phyloP scores from a whole-genome alignment of 2,113 vertebrate genomes.

The Drymodes brunneopygia region DNA sequence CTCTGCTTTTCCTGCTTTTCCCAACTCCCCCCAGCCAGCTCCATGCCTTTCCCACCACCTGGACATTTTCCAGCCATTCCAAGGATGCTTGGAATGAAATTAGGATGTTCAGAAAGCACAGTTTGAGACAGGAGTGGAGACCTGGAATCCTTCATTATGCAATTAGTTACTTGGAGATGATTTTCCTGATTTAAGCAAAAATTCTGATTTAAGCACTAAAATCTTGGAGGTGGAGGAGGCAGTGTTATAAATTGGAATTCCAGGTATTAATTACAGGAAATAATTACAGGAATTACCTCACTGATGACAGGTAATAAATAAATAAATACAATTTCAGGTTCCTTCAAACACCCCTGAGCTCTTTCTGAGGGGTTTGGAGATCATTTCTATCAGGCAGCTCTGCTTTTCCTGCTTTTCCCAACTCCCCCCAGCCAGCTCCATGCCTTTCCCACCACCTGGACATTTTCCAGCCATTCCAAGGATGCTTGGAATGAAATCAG shows the following conservation, averaged over 20 bases:
- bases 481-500: not conserved
- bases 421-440: not conserved
- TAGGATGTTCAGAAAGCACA: not conserved
- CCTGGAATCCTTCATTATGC: not conserved
- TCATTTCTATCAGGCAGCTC: not conserved
- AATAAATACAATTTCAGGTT: not conserved
- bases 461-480: not conserved
- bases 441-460: not conserved
- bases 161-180: not conserved
- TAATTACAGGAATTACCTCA: not conserved
- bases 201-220: not conserved
- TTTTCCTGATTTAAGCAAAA: not conserved
- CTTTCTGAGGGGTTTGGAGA: not conserved
- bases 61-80: not conserved
- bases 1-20: not conserved
- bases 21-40: not conserved
- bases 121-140: not conserved
- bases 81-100: not conserved
- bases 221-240: not conserved
- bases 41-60: not conserved
- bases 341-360: not conserved
- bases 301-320: not conserved
- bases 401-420: not conserved
- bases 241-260: not conserved
- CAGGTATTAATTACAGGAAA: not conserved